phyloP scores from a whole-genome alignment of 2,888 invertebrate species.

The Rhagonycha lutea region DNA sequence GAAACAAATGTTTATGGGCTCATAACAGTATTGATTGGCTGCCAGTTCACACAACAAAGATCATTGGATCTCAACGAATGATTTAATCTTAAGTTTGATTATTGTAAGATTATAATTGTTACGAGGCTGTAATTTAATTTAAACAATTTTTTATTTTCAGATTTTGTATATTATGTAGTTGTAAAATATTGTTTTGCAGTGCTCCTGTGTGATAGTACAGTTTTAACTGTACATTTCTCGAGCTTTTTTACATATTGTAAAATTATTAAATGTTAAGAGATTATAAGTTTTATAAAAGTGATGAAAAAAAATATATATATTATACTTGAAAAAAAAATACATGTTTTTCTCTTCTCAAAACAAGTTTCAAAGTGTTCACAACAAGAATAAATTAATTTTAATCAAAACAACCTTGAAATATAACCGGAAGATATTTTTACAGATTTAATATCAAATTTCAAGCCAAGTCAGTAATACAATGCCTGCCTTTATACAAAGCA shows the following conservation, averaged over 20 bases:
- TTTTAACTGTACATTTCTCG: constrained; percentile 33
- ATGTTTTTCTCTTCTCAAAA: neutral
- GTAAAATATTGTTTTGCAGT: constrained; percentile 23
- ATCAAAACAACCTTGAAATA: neutral
- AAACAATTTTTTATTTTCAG: constrained; percentile 24
- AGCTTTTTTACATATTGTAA: constrained; percentile 33
- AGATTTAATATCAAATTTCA: neutral
- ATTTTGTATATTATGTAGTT: constrained; percentile 22
- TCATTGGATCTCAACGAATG: constrained; percentile 28
- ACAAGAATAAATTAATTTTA: neutral
- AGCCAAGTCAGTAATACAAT: neutral
- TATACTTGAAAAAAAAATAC: constrained; percentile 13
- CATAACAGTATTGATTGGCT: constrained; percentile 21
- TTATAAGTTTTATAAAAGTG: constrained; percentile 21
- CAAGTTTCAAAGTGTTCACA: neutral
- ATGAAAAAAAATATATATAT: constrained; percentile 25
- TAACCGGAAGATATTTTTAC: neutral
- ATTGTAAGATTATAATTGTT: constrained; percentile 20
- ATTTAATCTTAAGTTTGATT: constrained; percentile 11
- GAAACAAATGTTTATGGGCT: constrained; percentile 15
- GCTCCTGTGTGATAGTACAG: constrained; percentile 36
- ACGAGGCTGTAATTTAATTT: constrained; percentile 27
- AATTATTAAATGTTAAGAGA: constrained; percentile 26
- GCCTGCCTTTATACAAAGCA: no score
- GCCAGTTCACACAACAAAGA: constrained; percentile 21